A percentile compares a stretch with the other conserved stretches of the same genome.
These are phyloP conservation scores for Arvicanthis niloticus DNA, from an alignment of 2,113 vertebrate species.

Conservation along the genomic window DNA sequence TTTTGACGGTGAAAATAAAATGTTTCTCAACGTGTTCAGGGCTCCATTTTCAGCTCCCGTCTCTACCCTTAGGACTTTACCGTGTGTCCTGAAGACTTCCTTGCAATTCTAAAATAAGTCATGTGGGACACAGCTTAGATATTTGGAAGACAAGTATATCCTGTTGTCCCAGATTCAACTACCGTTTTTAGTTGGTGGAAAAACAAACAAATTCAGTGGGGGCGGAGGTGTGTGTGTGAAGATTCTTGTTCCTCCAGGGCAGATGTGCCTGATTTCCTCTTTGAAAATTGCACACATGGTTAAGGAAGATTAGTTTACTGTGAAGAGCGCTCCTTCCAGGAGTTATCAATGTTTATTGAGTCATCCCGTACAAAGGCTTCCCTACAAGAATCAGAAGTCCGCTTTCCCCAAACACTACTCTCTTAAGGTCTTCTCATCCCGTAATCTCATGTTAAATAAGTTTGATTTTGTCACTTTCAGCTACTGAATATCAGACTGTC, in stretches of 20 bases:
- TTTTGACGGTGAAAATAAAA: slow-evolving; percentile 10
- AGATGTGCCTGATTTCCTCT: not conserved
- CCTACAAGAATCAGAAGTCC: not conserved
- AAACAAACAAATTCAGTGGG: not conserved
- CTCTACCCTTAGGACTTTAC: not conserved
- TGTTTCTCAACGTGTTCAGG: not conserved
- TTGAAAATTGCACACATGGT: not conserved
- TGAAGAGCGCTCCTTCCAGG: not conserved
- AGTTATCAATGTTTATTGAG: not conserved
- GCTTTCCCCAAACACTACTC: not conserved
- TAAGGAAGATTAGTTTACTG: not conserved
- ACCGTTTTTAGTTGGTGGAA: not conserved
- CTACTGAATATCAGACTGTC: not conserved
- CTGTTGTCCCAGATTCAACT: not conserved
- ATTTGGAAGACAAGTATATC: not conserved
- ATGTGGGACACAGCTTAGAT: not conserved
- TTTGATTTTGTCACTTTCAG: not conserved
- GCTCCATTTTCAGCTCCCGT: not conserved
- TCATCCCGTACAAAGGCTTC: not conserved
- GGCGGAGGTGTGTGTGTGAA: too few species aligned
- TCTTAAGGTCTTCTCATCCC: not conserved
- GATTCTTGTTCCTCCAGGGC: not conserved
- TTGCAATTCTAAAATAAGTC: not conserved
- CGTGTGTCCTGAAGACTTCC: not conserved
- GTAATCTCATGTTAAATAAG: not conserved